Evolutionary conservation across 2,113 vertebrate species (phyloP), one percentile per base, ranked within the genome.

Genomic region (Columba livia): DNA sequence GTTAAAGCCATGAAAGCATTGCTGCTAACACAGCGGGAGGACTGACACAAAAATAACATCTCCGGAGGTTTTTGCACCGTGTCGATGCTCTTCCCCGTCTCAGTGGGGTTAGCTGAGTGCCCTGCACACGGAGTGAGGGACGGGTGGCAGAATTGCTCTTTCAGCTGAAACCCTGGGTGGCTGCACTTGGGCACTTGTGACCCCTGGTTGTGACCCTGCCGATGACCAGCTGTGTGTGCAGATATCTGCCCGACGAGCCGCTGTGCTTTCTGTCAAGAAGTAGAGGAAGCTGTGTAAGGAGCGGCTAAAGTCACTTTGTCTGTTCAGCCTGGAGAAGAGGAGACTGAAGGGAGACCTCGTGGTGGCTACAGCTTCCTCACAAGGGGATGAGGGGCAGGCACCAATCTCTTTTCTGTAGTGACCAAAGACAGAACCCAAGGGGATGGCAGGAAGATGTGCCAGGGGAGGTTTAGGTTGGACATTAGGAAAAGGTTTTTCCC

Each of bases 71-170:
- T 88, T 57, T 11, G 18, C 36, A 7, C 38, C 26, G 2, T 8
- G 34, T 56, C 10, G 5, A 2, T 56, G 54, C 50, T 31, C 25
- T 51, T 24, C 9, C 26, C 38, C 3, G 15, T 47, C 25, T 64
- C 11, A 4, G 8, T 25, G 3, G 3, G 62, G 53, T 54, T 58
- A 34, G 61, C 65, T 3, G 40, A 29, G 47, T 6, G 60, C n/a
- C 51, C 51, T 3, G 0, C 50, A 4, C 14, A 3, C 80, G 15
- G 48, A 28, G 48, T 2, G 2, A 74, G 56, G 67, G 64, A 11
- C 10, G 12, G 42, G 42, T 44, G 42, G 42, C 28, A 19, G 94
- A 81, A 38, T 12, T 10, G 50, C 80, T 34, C 38, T n/a, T 38
- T 18, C 32, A 15, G 36, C 48, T 47, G 58, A 11, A 42, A 7